These are phyloP conservation scores for Temnothorax nylanderi DNA, from an alignment of 1,140 invertebrate genomes.

Conservation along the genomic window DNA sequence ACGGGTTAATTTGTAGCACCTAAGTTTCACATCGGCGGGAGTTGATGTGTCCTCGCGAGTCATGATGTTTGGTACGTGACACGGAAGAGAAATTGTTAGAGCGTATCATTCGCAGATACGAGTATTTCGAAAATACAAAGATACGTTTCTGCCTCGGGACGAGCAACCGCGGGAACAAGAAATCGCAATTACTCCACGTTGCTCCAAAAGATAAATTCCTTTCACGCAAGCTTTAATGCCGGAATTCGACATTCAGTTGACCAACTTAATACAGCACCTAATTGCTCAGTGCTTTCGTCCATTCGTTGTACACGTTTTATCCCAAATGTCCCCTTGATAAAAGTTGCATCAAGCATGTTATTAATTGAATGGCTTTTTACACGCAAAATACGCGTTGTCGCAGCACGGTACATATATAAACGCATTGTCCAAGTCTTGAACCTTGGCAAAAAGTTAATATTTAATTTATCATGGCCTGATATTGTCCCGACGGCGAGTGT, in stretches of 20 bases:
- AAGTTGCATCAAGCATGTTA: background rate
- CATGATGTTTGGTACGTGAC: constrained; percentile 34
- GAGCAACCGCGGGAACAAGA: background rate
- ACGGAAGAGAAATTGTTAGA: constrained; percentile 7
- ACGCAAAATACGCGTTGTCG: background rate
- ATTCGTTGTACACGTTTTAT: background rate
- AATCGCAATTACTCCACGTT: constrained; percentile 5
- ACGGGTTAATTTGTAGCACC: constrained; percentile 50
- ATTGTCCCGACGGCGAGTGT: background rate
- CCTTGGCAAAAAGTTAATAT: background rate
- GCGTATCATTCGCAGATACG: background rate
- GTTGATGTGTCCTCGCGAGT: constrained; percentile 25
- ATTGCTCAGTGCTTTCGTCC: background rate
- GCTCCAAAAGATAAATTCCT: background rate
- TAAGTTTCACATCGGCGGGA: constrained; percentile 44
- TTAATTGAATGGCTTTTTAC: background rate
- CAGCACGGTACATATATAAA: background rate
- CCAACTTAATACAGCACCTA: background rate
- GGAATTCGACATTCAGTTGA: background rate
- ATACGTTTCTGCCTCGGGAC: background rate
- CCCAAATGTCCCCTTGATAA: background rate
- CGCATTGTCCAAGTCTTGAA: background rate
- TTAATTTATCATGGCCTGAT: constrained; percentile 15
- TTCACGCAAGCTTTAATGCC: background rate
- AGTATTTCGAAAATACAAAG: constrained; percentile 23